Evolutionary conservation across 2,797 vertebrate genomes (phyloP).

Genomic region (Microctenopoma steveboyesi): DNA sequence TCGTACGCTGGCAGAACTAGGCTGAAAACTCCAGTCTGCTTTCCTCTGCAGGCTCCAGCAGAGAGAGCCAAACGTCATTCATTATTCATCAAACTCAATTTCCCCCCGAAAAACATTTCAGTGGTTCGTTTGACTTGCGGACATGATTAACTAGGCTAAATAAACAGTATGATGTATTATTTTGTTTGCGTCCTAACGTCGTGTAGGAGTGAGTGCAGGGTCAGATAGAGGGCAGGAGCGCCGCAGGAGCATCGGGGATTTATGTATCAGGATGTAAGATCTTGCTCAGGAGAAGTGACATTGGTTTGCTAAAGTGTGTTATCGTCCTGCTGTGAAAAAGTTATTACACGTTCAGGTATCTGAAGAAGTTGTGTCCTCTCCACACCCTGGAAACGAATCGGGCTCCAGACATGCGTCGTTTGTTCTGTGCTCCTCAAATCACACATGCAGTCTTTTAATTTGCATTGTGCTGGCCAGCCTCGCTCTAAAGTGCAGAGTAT

Average conservation of each 20-base stretch:
- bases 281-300: slow-evolving; percentile 8
- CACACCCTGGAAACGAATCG: too few species aligned
- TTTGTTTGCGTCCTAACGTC: slow-evolving; percentile 19
- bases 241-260: too few species aligned
- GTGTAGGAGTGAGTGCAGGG: slow-evolving; percentile 24
- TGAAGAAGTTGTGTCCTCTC: slow-evolving; percentile 20
- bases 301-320: slow-evolving; percentile 12
- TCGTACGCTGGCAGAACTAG: slow-evolving; percentile 59
- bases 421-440: background rate
- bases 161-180: slow-evolving; percentile 33
- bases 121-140: slow-evolving; percentile 40
- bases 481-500: background rate
- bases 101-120: slow-evolving; percentile 7
- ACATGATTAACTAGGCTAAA: slow-evolving; percentile 43
- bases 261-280: slow-evolving; percentile 20
- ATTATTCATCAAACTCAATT: slow-evolving; percentile 63
- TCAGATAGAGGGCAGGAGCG: slow-evolving; percentile 45
- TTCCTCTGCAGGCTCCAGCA: slow-evolving; percentile 52
- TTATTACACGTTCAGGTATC: slow-evolving; percentile 8
- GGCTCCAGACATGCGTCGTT: background rate
- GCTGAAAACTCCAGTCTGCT: slow-evolving; percentile 56
- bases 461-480: background rate
- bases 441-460: background rate
- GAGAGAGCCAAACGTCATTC: slow-evolving; percentile 58
- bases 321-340: slow-evolving; percentile 23